phyloP scores from a whole-genome alignment of 2,888 invertebrate genomes.

The Trachelus tabidus region DNA sequence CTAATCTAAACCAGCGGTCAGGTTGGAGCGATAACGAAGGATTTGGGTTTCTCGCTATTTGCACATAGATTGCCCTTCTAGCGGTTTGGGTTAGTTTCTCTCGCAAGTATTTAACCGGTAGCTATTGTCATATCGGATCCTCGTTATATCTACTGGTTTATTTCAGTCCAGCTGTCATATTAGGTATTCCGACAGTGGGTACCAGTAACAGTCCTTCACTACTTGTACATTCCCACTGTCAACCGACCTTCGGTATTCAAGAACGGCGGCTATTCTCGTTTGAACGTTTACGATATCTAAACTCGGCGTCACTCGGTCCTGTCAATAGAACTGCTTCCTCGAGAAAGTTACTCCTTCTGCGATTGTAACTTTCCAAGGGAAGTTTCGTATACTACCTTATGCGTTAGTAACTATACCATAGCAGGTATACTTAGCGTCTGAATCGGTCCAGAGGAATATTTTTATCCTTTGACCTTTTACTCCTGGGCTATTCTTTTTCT shows the following conservation, averaged over 20 bases:
- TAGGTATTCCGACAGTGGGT: not conserved
- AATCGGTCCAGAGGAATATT: not conserved
- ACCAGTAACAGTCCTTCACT: not conserved
- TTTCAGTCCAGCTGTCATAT: not conserved
- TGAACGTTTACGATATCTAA: not conserved
- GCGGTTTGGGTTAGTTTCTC: not conserved
- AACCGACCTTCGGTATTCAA: not conserved
- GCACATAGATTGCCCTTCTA: not conserved
- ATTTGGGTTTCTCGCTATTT: not conserved
- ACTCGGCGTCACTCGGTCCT: not conserved
- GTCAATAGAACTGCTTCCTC: not conserved
- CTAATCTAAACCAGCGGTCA: not conserved
- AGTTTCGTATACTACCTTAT: not conserved
- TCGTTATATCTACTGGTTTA: not conserved
- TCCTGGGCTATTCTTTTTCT: not conserved
- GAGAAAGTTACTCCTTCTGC: not conserved
- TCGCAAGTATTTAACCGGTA: not conserved
- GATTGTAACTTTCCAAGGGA: not conserved
- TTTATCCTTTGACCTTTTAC: not conserved
- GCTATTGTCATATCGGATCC: not conserved
- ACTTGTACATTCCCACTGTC: not conserved
- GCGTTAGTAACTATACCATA: not conserved
- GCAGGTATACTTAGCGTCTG: not conserved
- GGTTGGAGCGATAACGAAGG: not conserved
- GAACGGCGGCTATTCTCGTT: not conserved